Evolutionary conservation across 2,888 invertebrate genomes (phyloP), one percentile per base, ranked within the genome.

Genomic region (Choreutis nemorana): DNA sequence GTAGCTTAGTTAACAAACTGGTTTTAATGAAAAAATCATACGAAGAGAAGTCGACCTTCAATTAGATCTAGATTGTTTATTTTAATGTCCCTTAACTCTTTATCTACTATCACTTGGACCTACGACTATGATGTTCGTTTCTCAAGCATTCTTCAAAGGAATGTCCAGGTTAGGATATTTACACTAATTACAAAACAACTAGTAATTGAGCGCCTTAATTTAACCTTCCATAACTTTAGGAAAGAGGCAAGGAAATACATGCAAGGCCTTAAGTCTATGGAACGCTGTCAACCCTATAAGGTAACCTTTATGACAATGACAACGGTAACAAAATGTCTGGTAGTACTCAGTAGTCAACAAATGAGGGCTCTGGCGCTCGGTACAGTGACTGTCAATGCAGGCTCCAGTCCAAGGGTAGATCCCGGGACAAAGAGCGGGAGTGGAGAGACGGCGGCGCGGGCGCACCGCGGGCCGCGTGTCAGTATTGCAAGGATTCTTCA

Each of bases 401-500:
- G 50, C 75, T 75, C 80, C 80, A 80, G 49, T 80, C 80, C 42
- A 77, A 53, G 29, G 70, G 65, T 8, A 68, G 56, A 37, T 73
- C 79, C 52, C 70, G 62, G 36, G 72, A 78, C 18, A 61, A 63
- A 30, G 71, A 68, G 28, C 78, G 57, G 4, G 77, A 79, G 37
- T 70, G 64, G 8, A 72, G 58, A 4, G 72, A 67, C 0, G 68
- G 73, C 73, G 75, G 75, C 52, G 73, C 73, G 2, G 67, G 55
- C 3, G 70, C 72, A 53, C 77, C 77, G 75, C 79, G 79, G 50
- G 79, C 79, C 67, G 72, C 73, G 45, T 79, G 80, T 80, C 81
- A 85, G 73, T 84, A 84, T 49, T 84, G 82, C 64, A 84, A 59
- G 24, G 84, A 83, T 32, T 83, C 82, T 34, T 84, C 83, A 37